These are phyloP conservation scores for Epistrophella euchroma DNA, from an alignment of 2,888 invertebrate genomes.

Conservation along the genomic window DNA sequence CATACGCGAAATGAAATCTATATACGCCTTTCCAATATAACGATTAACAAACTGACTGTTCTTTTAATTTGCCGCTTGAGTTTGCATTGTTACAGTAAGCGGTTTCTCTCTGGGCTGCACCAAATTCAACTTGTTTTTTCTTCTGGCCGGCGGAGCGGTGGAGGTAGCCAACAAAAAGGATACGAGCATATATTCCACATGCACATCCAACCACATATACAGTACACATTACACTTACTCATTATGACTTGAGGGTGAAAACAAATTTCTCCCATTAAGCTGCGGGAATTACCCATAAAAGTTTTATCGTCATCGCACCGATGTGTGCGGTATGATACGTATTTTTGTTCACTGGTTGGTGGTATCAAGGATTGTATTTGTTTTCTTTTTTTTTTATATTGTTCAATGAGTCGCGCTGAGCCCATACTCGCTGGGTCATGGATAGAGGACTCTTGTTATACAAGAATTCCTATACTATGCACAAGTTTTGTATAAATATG, in stretches of 20 bases:
- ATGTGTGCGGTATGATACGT: conserved; percentile 66
- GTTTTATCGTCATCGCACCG: conserved; percentile 76
- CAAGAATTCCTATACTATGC: background rate
- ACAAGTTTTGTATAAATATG: conserved; percentile 46
- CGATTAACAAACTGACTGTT: conserved; percentile 46
- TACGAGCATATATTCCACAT: conserved; percentile 38
- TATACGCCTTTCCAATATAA: conserved; percentile 33
- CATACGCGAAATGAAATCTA: background rate
- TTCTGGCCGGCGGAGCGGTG: conserved; percentile 12
- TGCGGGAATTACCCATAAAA: conserved; percentile 76
- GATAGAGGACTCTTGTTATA: conserved; percentile 49
- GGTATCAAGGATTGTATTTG: conserved; percentile 21
- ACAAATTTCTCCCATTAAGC: conserved; percentile 75
- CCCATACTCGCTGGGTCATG: conserved; percentile 36
- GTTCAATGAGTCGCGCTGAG: conserved; percentile 57
- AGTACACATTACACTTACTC: conserved; percentile 68
- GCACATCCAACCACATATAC: conserved; percentile 29
- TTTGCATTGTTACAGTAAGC: conserved; percentile 39
- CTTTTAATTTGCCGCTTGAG: conserved; percentile 64
- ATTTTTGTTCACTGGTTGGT: conserved; percentile 23
- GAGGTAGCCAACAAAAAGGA: conserved; percentile 29
- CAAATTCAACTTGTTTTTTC: conserved; percentile 31
- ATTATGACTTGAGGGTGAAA: conserved; percentile 74
- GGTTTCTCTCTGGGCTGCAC: conserved; percentile 13
- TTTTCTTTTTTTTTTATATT: conserved; percentile 37